These are phyloP conservation scores for Trissonchulus latispiculum DNA, from an alignment of 2,888 invertebrate species.

Conservation along the genomic window DNA sequence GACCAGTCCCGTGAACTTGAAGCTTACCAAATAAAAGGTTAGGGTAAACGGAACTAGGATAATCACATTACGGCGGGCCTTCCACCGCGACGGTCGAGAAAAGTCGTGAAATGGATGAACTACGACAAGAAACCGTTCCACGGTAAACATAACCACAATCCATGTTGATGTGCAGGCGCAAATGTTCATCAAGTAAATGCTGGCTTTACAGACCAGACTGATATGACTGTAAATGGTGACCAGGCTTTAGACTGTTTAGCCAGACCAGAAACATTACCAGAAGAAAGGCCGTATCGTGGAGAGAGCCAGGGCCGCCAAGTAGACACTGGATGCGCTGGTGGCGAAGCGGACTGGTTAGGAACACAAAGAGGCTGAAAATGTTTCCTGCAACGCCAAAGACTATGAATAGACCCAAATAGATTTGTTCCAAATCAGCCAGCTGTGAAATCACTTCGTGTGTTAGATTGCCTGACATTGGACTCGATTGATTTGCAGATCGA, in stretches of 20 bases:
- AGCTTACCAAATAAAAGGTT: neutral
- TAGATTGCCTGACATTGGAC: no score
- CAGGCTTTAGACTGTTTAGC: neutral
- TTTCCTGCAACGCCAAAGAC: neutral
- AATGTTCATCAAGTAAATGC: neutral
- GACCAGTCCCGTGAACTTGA: neutral
- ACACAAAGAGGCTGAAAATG: conserved; percentile 9
- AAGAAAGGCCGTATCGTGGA: conserved; percentile 12
- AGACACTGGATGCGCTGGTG: neutral
- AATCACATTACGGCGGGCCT: neutral
- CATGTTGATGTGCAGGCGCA: conserved; percentile 14
- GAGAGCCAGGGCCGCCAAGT: conserved; percentile 5
- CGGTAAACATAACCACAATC: conserved; percentile 15
- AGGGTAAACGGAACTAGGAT: neutral
- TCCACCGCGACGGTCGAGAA: neutral
- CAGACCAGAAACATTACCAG: conserved; percentile 1
- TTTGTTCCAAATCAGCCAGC: neutral
- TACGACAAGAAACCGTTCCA: conserved; percentile 16
- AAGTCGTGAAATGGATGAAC: neutral
- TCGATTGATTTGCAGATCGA: no score
- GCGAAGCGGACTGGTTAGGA: neutral
- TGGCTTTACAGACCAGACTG: neutral
- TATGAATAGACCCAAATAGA: neutral
- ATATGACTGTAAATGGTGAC: no score
- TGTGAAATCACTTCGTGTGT: neutral